Base-by-base conservation (phyloP, 2,797 vertebrate species). In the Xenopus petersii region DNA sequence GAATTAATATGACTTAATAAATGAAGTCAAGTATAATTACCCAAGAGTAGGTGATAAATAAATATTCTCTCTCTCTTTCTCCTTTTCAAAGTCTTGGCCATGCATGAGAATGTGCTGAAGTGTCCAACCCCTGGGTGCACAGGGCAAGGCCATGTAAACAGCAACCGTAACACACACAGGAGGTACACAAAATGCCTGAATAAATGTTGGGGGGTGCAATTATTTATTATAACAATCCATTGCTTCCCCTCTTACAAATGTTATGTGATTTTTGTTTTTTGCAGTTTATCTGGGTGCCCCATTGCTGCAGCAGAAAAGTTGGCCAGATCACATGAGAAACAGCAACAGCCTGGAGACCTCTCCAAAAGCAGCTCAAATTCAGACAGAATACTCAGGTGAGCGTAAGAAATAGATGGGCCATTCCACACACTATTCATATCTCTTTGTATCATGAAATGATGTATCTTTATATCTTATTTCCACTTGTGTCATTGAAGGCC, bases 61-160 rank as follows among this genome's bases (percentile, higher is more conserved):
- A 42, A 6, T 42, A 42, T 42, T 42, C 36, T 42, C 36, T 42
- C 36, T 42, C 36, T 42, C 8, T 49, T 49, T 3, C 48, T 15
- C 49, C 4, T 15, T 42, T 4, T 7, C 15, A 51, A 87, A 98
- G 97, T 98, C 84, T 83, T 98, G 91, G 97, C 97, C 67, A 97
- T 98, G 97, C 97, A 98, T 15, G 97, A 98, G 89, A 98, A 97
- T 47, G 96, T 98, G 86, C 89, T 98, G 86, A 98, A 98, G 89
- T 98, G 97, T 82, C 97, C 97, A 5, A 98, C 97, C 0, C 96
- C 95, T 2, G 97, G 97, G 81, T 98, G 97, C 88, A 98, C 97
- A 0, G 97, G 97, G 82, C 96, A 98, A 87, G 97, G 97, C 82
- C 97, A 98, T 0, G 96, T 98, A 81, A 98, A 98, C 90, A 98